Conservation (phyloP, 2,888 invertebrate species). For the Lepidochitona cinerea region DNA sequence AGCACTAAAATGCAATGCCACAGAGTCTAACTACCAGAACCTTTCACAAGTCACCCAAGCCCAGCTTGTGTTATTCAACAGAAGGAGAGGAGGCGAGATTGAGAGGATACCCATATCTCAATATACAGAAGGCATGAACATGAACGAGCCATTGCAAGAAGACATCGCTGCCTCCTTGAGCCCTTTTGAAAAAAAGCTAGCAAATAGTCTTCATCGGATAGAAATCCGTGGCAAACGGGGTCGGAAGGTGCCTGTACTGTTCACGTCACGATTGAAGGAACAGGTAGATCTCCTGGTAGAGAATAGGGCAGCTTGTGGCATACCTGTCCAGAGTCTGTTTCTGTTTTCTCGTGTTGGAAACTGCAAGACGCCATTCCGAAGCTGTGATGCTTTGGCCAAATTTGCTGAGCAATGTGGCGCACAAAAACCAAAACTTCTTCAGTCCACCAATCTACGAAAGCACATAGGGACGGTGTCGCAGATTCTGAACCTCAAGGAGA, state of each 20-base stretch:
- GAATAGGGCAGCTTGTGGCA: too few relatives aligned
- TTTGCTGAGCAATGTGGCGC: background rate
- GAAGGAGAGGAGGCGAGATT: background rate
- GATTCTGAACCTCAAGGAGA: constrained; percentile 10
- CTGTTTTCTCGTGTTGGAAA: too few relatives aligned
- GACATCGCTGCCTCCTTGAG: background rate
- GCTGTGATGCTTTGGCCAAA: background rate
- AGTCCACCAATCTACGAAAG: constrained; percentile 8
- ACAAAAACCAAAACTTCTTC: background rate
- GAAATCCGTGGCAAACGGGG: background rate
- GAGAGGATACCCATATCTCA: background rate
- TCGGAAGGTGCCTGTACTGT: background rate
- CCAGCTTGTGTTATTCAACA: background rate
- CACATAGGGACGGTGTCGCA: constrained; percentile 12
- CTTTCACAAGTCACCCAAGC: background rate
- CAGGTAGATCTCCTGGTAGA: background rate
- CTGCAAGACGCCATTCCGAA: background rate
- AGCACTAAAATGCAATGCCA: background rate
- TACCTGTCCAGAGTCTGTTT: too few relatives aligned
- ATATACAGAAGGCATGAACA: background rate
- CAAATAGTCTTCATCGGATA: background rate
- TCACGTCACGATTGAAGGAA: background rate
- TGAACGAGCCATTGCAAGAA: background rate
- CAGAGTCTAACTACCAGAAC: background rate
- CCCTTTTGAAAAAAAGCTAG: background rate